Evolutionary conservation across 2,888 invertebrate genomes (phyloP).

Genomic region (Torymus tubicola): DNA sequence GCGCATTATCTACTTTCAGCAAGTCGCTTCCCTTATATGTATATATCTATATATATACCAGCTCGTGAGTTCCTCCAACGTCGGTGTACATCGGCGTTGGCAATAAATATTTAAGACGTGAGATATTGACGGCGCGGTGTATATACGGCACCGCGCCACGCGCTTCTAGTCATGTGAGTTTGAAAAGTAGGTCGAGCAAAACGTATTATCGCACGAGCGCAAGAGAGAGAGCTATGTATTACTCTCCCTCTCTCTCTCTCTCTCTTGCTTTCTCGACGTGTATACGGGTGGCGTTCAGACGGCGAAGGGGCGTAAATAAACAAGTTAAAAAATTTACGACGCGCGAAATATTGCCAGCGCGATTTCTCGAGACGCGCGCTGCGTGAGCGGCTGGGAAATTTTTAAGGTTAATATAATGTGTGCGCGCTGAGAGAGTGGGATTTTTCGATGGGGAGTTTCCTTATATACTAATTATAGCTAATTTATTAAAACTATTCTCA

Average conservation of each 20-base stretch:
- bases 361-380: constrained; percentile 28
- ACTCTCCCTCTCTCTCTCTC: too few relatives aligned
- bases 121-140: constrained; percentile 42
- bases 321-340: constrained; percentile 52
- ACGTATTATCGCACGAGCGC: constrained; percentile 36
- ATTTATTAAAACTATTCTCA: too few relatives aligned
- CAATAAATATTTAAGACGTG: constrained; percentile 55
- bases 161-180: constrained; percentile 35
- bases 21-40: constrained; percentile 1
- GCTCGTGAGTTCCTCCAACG: not conserved
- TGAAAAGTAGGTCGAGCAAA: constrained; percentile 55
- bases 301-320: constrained; percentile 40
- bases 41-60: too few relatives aligned
- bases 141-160: not conserved
- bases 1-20: constrained; percentile 36
- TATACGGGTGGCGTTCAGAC: not conserved
- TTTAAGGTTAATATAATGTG: too few relatives aligned
- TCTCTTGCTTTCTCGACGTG: too few relatives aligned
- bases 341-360: constrained; percentile 51
- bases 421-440: too few relatives aligned
- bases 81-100: constrained; percentile 6
- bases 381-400: too few relatives aligned
- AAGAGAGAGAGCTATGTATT: constrained; percentile 28
- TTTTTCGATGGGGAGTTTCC: too few relatives aligned
- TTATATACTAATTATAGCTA: too few relatives aligned